Evolutionary conservation across 2,888 invertebrate species (phyloP).

Genomic region (Apeira syringaria): DNA sequence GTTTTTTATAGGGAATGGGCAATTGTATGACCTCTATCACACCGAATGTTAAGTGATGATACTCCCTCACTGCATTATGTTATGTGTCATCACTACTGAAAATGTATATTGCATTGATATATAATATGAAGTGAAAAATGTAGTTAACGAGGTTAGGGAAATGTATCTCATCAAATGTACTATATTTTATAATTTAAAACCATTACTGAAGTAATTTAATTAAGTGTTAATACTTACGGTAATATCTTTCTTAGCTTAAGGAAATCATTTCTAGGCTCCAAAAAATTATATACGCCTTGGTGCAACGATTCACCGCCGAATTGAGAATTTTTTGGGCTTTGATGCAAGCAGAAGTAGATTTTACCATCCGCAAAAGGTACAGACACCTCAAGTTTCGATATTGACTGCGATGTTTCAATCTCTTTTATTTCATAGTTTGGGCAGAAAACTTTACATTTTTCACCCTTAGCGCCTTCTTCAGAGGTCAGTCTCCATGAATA

Average conservation of each 20-base stretch:
- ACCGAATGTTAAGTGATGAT: too few relatives aligned
- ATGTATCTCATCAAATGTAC: too few relatives aligned
- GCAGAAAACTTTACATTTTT: constrained; percentile 58
- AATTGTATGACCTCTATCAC: too few relatives aligned
- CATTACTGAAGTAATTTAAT: constrained; percentile 15
- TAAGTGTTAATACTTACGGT: constrained; percentile 34
- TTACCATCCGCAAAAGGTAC: constrained; percentile 51
- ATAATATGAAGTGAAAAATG: too few relatives aligned
- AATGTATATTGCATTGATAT: too few relatives aligned
- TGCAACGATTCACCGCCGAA: constrained; percentile 74
- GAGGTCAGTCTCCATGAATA: constrained; percentile 71
- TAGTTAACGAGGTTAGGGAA: too few relatives aligned
- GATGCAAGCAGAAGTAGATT: constrained; percentile 64
- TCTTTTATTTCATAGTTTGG: constrained; percentile 69
- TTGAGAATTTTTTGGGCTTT: constrained; percentile 48
- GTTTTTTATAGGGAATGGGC: too few relatives aligned
- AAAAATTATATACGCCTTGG: constrained; percentile 71
- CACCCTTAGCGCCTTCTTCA: constrained; percentile 51
- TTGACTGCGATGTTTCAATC: constrained; percentile 54
- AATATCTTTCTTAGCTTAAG: too few relatives aligned
- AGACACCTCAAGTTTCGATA: constrained; percentile 51
- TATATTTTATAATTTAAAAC: too few relatives aligned
- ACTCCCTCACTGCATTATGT: too few relatives aligned
- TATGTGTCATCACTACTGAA: too few relatives aligned
- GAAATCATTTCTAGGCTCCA: constrained; percentile 56